Evolutionary conservation across 2,113 vertebrate genomes (phyloP).

Genomic region (Synodontis membranacea): DNA sequence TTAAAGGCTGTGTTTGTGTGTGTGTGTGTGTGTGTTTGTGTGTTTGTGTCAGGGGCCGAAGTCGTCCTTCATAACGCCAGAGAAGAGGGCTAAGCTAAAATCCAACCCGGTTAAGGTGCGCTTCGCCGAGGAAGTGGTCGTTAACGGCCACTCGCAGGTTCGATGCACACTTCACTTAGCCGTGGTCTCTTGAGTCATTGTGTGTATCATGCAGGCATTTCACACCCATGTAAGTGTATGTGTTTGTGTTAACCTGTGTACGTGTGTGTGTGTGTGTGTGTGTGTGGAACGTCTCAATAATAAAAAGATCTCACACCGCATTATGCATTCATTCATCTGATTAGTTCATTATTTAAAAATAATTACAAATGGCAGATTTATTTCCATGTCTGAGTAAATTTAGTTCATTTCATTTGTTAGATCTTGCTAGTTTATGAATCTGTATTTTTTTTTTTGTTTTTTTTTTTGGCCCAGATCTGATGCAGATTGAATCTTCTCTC

Average conservation of each 20-base stretch:
- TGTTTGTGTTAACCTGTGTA: background rate
- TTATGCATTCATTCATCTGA: background rate
- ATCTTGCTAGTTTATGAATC: background rate
- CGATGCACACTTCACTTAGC: conserved; percentile 36
- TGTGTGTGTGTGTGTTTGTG: conserved; percentile 1
- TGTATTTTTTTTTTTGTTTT: no score
- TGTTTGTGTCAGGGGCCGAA: conserved; percentile 83
- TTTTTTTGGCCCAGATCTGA: background rate
- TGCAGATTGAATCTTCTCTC: background rate
- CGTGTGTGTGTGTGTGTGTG: background rate
- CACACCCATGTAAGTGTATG: conserved; percentile 12
- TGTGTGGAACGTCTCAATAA: background rate
- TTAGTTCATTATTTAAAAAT: background rate
- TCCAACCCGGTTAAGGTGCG: conserved; percentile 93
- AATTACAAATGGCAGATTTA: background rate
- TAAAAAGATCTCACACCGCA: background rate
- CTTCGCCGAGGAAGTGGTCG: conserved; percentile 94
- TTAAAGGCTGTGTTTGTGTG: background rate
- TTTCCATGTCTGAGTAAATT: no score
- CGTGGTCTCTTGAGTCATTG: background rate
- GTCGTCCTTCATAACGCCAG: conserved; percentile 93
- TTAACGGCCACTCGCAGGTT: conserved; percentile 91
- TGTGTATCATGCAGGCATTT: background rate
- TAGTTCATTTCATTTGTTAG: no score
- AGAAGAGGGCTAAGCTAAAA: conserved; percentile 91